A percentile compares a stretch with the other conserved stretches of the same genome.
phyloP scores from a whole-genome alignment of 2,113 vertebrate species.

The Corydoras maculifer region DNA sequence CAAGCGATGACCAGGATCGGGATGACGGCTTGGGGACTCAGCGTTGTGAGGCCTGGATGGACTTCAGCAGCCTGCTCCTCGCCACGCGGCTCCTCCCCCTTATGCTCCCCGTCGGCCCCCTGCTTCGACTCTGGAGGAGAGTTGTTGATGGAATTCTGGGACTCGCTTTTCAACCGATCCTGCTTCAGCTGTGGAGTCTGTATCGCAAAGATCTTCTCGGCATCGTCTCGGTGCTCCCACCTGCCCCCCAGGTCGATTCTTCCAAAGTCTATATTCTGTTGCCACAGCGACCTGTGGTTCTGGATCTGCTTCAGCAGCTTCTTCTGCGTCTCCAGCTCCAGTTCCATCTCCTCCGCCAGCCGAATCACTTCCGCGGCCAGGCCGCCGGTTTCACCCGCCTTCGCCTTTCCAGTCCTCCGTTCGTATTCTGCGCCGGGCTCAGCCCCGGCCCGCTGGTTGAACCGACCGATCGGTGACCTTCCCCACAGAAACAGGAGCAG shows the following conservation, averaged over 20 bases:
- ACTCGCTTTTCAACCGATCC: too few relatives aligned
- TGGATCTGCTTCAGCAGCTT: slow-evolving; percentile 78
- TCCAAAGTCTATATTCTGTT: slow-evolving; percentile 54
- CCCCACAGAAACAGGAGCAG: slow-evolving; percentile 89
- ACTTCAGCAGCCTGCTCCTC: slow-evolving; percentile 19
- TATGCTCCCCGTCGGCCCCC: background rate
- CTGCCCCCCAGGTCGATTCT: slow-evolving; percentile 24
- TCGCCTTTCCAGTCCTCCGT: slow-evolving; percentile 54
- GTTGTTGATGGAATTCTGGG: too few relatives aligned
- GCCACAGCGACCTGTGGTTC: slow-evolving; percentile 62
- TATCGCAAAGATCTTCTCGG: too few relatives aligned
- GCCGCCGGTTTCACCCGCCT: slow-evolving; percentile 31
- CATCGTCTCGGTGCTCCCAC: too few relatives aligned
- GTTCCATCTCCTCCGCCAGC: slow-evolving; percentile 72
- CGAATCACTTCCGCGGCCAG: slow-evolving; percentile 76
- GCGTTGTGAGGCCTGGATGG: background rate
- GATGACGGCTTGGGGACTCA: slow-evolving; percentile 55
- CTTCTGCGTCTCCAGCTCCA: slow-evolving; percentile 79
- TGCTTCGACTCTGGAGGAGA: background rate
- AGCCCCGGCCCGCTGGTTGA: slow-evolving; percentile 57
- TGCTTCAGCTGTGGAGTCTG: too few relatives aligned
- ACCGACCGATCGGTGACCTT: slow-evolving; percentile 65
- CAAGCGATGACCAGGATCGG: slow-evolving; percentile 88
- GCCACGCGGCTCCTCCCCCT: too few relatives aligned
- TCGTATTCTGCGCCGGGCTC: slow-evolving; percentile 65